These are phyloP conservation scores for Volucella bombylans DNA, from an alignment of 2,888 invertebrate genomes.

Conservation along the genomic window DNA sequence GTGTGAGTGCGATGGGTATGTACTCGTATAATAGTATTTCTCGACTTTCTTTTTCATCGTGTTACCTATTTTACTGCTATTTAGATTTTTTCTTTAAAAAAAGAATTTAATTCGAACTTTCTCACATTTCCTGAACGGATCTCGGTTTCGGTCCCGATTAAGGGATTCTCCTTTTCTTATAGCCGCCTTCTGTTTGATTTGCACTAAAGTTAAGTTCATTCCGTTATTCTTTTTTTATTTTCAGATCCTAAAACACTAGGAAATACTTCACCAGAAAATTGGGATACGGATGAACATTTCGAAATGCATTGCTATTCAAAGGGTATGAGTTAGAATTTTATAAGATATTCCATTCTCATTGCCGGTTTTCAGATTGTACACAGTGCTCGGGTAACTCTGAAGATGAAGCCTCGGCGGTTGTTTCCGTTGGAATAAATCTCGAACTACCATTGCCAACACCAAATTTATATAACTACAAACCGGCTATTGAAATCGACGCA, in stretches of 20 bases:
- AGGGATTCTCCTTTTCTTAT: too few species aligned
- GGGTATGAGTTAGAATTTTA: slow-evolving; percentile 22
- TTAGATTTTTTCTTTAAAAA: too few species aligned
- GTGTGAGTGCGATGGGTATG: too few species aligned
- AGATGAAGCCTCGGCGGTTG: slow-evolving; percentile 19
- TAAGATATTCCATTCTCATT: too few species aligned
- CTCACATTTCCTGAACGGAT: too few species aligned
- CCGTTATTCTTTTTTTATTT: background rate
- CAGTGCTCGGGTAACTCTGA: slow-evolving; percentile 44
- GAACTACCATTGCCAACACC: slow-evolving; percentile 40
- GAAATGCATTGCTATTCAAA: background rate
- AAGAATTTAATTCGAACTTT: too few species aligned
- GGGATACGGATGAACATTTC: slow-evolving; percentile 50
- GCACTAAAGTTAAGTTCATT: background rate
- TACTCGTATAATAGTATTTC: too few species aligned
- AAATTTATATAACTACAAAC: slow-evolving; percentile 61
- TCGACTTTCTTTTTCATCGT: too few species aligned
- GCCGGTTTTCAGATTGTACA: background rate
- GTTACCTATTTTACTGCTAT: too few species aligned
- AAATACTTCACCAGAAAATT: slow-evolving; percentile 50
- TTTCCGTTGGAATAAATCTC: slow-evolving; percentile 19
- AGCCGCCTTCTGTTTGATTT: background rate
- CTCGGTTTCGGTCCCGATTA: too few species aligned
- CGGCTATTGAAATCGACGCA: slow-evolving; percentile 64
- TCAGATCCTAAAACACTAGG: slow-evolving; percentile 38